Conservation (phyloP, 2,797 vertebrate genomes). For the Channallabes apus region DNA sequence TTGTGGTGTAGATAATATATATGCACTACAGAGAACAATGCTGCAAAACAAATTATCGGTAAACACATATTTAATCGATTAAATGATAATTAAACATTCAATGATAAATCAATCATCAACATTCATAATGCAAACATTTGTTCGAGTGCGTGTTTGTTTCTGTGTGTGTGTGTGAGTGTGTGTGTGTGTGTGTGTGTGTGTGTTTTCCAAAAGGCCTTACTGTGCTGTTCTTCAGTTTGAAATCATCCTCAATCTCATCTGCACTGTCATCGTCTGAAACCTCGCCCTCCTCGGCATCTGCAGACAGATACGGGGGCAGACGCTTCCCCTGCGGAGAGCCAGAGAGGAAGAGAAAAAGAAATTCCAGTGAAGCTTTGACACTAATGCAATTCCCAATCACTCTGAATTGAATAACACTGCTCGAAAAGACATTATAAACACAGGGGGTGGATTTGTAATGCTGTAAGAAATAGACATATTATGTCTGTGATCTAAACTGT, state of each 20-base stretch:
- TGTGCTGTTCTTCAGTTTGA: conserved; percentile 89
- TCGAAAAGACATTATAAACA: background rate
- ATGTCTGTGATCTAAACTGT: background rate
- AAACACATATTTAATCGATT: too few relatives aligned
- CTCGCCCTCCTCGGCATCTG: conserved; percentile 94
- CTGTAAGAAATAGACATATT: background rate
- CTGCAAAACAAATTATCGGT: too few relatives aligned
- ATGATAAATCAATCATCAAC: too few relatives aligned
- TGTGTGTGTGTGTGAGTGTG: too few relatives aligned
- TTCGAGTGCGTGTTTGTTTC: too few relatives aligned
- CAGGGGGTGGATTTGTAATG: background rate
- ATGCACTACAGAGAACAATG: too few relatives aligned
- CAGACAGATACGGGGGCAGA: conserved; percentile 86
- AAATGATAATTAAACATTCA: too few relatives aligned
- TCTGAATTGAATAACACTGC: background rate
- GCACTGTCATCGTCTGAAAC: conserved; percentile 98
- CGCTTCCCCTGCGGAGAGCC: conserved; percentile 84
- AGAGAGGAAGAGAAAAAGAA: background rate
- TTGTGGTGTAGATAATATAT: too few relatives aligned
- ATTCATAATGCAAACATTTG: too few relatives aligned
- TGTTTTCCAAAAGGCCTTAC: conserved; percentile 71
- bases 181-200: background rate
- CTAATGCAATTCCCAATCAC: background rate
- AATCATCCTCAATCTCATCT: conserved; percentile 97
- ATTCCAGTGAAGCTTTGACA: background rate